These are phyloP conservation scores for Gallinago jamesoni DNA, from an alignment of 2,113 vertebrate genomes.

Conservation along the genomic window DNA sequence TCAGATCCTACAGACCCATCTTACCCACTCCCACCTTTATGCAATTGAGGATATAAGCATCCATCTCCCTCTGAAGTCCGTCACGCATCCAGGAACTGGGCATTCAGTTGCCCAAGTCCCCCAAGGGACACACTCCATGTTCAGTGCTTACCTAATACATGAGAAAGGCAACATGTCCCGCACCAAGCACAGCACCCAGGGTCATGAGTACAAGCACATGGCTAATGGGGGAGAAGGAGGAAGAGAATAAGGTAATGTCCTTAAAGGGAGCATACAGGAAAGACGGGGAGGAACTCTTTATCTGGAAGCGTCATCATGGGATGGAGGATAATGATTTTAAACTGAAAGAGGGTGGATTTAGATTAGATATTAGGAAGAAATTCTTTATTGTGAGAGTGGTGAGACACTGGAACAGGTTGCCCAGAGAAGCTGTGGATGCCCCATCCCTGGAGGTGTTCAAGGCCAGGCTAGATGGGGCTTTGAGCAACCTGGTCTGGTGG, in stretches of 20 bases:
- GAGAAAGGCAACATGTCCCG: neutral
- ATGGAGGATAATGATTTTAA: no score
- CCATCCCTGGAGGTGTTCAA: no score
- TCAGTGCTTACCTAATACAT: neutral
- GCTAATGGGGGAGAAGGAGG: neutral
- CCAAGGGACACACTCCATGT: neutral
- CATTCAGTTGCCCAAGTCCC: neutral
- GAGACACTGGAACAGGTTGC: no score
- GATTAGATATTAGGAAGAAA: no score
- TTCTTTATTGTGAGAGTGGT: no score
- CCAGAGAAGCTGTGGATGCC: no score
- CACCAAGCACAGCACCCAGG: neutral
- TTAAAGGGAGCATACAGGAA: no score
- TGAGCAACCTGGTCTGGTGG: no score
- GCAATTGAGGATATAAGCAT: neutral
- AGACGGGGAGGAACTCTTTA: no score
- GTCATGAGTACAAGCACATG: neutral
- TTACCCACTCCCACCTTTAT: neutral
- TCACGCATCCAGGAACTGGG: neutral
- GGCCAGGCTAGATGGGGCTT: no score
- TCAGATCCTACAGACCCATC: neutral
- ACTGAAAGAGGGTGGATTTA: no score
- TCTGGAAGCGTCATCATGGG: no score
- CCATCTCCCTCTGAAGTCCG: neutral
- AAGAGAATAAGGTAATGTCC: neutral